phyloP scores from a whole-genome alignment of 2,113 vertebrate species.

The Anarrhichthys ocellatus region DNA sequence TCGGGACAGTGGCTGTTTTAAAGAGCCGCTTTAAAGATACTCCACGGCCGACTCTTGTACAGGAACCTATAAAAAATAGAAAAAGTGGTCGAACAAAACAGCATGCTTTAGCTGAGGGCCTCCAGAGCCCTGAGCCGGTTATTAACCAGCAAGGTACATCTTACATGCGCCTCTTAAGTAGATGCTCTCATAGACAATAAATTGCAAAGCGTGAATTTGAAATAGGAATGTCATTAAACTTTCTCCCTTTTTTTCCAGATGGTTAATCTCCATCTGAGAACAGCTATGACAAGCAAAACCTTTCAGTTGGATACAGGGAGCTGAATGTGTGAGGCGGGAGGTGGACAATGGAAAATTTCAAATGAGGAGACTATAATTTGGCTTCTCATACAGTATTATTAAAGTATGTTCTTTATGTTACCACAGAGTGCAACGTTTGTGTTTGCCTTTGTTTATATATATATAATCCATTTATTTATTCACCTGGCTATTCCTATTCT shows the following conservation, averaged over 20 bases:
- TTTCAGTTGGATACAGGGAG: constrained; percentile 47
- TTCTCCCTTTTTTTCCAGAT: constrained; percentile 50
- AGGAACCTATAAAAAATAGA: constrained; percentile 79
- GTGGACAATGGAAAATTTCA: not conserved
- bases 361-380: not conserved
- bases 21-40: constrained; percentile 67
- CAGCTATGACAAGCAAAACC: constrained; percentile 62
- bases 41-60: constrained; percentile 64
- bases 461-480: constrained; percentile 7
- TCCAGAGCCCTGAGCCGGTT: constrained; percentile 53
- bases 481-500: constrained; percentile 4
- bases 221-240: constrained; percentile 48
- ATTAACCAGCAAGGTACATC: constrained; percentile 58
- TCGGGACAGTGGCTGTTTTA: constrained; percentile 68
- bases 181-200: constrained; percentile 49
- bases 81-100: constrained; percentile 73
- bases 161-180: constrained; percentile 42
- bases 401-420: constrained; percentile 10
- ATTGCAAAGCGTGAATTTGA: constrained; percentile 21
- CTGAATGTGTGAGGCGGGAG: constrained; percentile 21
- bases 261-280: constrained; percentile 40
- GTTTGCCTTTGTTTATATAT: not conserved
- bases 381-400: not conserved
- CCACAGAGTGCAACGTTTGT: not conserved
- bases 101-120: constrained; percentile 52